Evolutionary conservation across 2,113 vertebrate species (phyloP).

Genomic region (Uria lomvia): DNA sequence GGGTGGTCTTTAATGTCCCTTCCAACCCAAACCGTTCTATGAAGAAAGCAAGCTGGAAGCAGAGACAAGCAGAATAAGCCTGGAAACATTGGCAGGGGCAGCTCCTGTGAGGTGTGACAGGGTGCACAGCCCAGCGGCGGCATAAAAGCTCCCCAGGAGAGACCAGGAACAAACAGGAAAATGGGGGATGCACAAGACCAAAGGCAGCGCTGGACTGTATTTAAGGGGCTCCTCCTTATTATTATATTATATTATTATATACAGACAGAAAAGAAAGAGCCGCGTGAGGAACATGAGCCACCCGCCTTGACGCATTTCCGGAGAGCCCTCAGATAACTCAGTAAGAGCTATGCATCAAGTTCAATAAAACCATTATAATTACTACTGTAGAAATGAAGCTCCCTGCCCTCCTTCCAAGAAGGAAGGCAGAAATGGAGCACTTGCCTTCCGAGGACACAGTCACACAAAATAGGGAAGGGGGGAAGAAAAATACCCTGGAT

Average conservation of each 20-base stretch:
- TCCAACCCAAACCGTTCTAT: neutral
- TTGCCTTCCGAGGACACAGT: neutral
- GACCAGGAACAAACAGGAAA: neutral
- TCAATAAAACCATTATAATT: neutral
- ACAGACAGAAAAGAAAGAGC: neutral
- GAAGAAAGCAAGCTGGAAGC: neutral
- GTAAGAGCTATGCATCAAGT: neutral
- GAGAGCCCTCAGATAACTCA: neutral
- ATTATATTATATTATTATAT: neutral
- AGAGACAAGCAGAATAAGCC: neutral
- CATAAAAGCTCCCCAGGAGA: neutral
- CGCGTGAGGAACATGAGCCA: neutral
- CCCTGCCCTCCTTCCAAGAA: neutral
- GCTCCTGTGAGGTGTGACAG: neutral
- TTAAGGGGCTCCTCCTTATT: neutral
- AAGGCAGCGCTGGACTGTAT: fast-evolving
- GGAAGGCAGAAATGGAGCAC: neutral
- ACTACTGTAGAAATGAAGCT: neutral
- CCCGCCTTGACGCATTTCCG: neutral
- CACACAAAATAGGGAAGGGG: neutral
- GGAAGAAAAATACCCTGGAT: neutral
- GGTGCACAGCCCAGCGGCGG: fast-evolving
- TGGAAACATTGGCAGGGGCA: fast-evolving
- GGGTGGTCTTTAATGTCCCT: neutral
- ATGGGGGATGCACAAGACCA: neutral